Conservation (phyloP, 2,888 invertebrate genomes). For the Thymelicus lineola region DNA sequence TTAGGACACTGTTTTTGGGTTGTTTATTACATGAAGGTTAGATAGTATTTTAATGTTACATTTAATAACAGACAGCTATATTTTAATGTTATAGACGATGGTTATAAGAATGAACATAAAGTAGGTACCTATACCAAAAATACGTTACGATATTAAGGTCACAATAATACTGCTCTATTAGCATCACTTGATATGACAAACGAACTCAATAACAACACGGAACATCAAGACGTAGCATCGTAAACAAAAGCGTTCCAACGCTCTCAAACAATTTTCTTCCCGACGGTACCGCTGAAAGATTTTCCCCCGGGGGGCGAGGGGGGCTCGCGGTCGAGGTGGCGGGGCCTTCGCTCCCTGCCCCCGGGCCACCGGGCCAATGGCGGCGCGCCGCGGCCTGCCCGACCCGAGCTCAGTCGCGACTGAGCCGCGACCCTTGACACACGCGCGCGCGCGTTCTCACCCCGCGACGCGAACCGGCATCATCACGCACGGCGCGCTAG, state of each 20-base stretch:
- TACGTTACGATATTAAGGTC: too few relatives aligned
- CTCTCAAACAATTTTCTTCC: slow-evolving; percentile 62
- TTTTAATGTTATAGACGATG: too few relatives aligned
- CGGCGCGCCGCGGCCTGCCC: slow-evolving; percentile 80
- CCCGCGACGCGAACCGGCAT: slow-evolving; percentile 76
- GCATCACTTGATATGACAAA: too few relatives aligned
- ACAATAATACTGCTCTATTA: too few relatives aligned
- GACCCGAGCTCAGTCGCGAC: slow-evolving; percentile 83
- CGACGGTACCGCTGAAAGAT: slow-evolving; percentile 80
- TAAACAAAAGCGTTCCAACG: slow-evolving; percentile 17
- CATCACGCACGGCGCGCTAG: slow-evolving; percentile 86
- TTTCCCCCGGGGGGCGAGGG: slow-evolving; percentile 61
- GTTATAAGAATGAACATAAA: too few relatives aligned
- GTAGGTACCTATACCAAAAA: too few relatives aligned
- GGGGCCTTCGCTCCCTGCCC: slow-evolving; percentile 84
- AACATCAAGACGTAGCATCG: slow-evolving; percentile 1
- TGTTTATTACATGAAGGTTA: neutral
- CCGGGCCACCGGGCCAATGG: slow-evolving; percentile 84
- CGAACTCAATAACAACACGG: too few relatives aligned
- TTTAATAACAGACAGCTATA: too few relatives aligned
- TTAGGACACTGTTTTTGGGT: neutral
- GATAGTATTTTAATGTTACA: neutral
- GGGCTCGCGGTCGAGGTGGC: slow-evolving; percentile 73
- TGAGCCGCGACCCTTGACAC: slow-evolving; percentile 84
- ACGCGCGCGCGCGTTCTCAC: slow-evolving; percentile 73